These are phyloP conservation scores for Platorchestia sp. DNA, from an alignment of 1,140 invertebrate genomes.

Conservation along the genomic window DNA sequence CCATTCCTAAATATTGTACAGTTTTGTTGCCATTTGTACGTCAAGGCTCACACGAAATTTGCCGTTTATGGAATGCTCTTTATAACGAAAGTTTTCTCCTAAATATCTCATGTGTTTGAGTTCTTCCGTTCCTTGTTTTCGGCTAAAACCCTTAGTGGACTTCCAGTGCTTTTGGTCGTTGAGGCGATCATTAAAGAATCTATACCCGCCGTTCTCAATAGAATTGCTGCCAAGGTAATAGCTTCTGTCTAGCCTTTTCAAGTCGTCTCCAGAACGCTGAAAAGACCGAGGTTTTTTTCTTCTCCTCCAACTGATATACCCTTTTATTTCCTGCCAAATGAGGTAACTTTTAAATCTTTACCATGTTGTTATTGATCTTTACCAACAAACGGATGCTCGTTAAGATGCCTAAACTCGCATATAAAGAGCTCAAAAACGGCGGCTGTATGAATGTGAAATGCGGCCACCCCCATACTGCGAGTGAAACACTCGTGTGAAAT, in stretches of 20 bases:
- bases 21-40: neutral
- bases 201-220: slow-evolving; percentile 1
- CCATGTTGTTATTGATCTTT: neutral
- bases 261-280: neutral
- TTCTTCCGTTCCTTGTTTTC: neutral
- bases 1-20: neutral
- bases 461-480: too few species aligned
- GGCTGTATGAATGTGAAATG: neutral
- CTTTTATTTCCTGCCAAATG: neutral
- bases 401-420: neutral
- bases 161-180: neutral
- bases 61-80: neutral
- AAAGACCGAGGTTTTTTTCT: neutral
- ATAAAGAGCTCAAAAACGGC: neutral
- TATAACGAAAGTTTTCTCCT: neutral
- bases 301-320: neutral
- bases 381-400: neutral
- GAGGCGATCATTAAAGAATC: slow-evolving; percentile 17
- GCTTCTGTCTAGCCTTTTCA: slow-evolving; percentile 13
- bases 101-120: neutral
- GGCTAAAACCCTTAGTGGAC: neutral
- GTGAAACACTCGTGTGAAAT: too few species aligned
- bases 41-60: neutral
- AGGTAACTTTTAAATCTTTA: neutral
- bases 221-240: slow-evolving; percentile 25